These are phyloP conservation scores for Lithodes maja DNA, from an alignment of 2,888 invertebrate species.

Conservation along the genomic window DNA sequence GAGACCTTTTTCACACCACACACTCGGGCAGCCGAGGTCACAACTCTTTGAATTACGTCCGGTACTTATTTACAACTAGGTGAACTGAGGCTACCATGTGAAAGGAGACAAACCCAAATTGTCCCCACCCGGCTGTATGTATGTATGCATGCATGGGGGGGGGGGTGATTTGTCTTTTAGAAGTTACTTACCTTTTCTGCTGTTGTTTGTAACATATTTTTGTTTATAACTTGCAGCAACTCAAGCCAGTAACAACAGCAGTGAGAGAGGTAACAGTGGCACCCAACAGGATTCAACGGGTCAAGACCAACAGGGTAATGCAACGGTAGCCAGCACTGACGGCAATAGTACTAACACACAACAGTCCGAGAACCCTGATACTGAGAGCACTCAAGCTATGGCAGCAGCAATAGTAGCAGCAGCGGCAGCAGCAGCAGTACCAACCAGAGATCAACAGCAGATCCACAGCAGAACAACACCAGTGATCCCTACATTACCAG, in stretches of 20 bases:
- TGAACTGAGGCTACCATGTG: too few species aligned
- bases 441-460: too few species aligned
- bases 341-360: background rate
- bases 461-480: background rate
- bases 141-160: too few species aligned
- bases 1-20: too few species aligned
- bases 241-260: conserved; percentile 24
- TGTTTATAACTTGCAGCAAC: conserved; percentile 5
- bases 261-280: conserved; percentile 3
- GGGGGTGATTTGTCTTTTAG: too few species aligned
- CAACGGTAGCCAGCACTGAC: background rate
- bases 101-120: too few species aligned
- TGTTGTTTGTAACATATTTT: background rate
- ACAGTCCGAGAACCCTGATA: background rate
- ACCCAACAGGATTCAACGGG: conserved; percentile 7
- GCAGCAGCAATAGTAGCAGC: background rate
- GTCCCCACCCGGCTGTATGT: too few species aligned
- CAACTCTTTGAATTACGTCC: too few species aligned
- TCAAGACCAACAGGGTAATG: conserved; percentile 16
- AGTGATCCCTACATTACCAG: background rate
- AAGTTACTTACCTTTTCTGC: background rate
- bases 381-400: background rate
- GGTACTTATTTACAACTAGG: too few species aligned
- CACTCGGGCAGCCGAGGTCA: too few species aligned
- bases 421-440: conserved; percentile 8